A percentile compares a stretch with the other conserved stretches of the same genome.
These are phyloP conservation scores for Stegostoma tigrinum DNA, from an alignment of 2,113 vertebrate genomes.

Conservation along the genomic window DNA sequence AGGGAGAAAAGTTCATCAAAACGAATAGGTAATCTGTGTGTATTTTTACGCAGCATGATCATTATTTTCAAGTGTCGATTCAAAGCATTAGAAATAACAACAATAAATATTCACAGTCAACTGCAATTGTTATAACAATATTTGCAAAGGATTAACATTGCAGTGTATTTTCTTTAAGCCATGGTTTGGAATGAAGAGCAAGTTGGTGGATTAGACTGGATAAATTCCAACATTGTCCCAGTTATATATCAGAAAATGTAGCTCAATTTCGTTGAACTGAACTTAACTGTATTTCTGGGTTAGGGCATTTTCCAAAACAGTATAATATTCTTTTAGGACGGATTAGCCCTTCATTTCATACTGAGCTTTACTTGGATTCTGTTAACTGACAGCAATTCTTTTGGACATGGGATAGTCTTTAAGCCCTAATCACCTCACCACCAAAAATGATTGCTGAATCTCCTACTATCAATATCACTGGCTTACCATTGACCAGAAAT, in stretches of 20 bases:
- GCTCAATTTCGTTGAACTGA: neutral
- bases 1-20: neutral
- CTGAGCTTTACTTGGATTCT: too few relatives aligned
- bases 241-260: neutral
- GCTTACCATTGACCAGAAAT: too few relatives aligned
- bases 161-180: neutral
- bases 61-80: neutral
- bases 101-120: neutral
- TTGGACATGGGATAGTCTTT: neutral
- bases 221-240: neutral
- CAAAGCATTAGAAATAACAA: neutral
- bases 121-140: neutral
- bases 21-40: neutral
- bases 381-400: neutral
- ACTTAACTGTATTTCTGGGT: neutral
- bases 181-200: neutral
- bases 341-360: neutral
- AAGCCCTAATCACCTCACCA: neutral
- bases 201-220: neutral
- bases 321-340: neutral
- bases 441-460: neutral
- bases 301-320: neutral
- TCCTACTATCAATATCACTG: too few relatives aligned
- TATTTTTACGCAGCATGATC: neutral
- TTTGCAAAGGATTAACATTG: neutral